Evolutionary conservation across 2,113 vertebrate species (phyloP).

Genomic region (Dasyornis broadbenti): DNA sequence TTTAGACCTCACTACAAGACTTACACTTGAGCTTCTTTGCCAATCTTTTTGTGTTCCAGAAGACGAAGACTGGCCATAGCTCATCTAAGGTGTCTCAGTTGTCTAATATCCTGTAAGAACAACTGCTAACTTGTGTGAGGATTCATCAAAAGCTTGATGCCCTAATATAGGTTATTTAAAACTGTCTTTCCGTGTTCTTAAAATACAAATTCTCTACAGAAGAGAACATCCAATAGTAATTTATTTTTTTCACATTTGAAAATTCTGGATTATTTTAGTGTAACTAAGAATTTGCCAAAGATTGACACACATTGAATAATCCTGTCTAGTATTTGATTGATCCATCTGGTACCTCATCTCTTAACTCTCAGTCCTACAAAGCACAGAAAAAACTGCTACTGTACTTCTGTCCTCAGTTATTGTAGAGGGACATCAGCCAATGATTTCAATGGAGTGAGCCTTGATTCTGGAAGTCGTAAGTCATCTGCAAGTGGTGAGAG

Average conservation of each 20-base stretch:
- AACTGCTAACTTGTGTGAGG: neutral
- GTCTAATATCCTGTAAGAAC: neutral
- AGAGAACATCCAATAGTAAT: neutral
- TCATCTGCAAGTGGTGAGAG: neutral
- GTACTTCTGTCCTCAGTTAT: neutral
- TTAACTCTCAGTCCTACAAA: neutral
- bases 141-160: neutral
- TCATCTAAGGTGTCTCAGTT: neutral
- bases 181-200: neutral
- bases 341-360: neutral
- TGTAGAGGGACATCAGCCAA: neutral
- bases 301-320: neutral
- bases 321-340: neutral
- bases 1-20: neutral
- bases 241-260: neutral
- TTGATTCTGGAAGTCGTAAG: neutral
- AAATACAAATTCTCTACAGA: neutral
- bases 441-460: neutral
- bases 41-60: neutral
- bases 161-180: neutral
- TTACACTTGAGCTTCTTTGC: neutral
- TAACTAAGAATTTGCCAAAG: neutral
- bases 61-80: neutral
- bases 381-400: neutral
- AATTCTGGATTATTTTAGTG: neutral